These are phyloP conservation scores for Drosophila triauraria DNA, from an alignment of 1,140 invertebrate genomes.

Conservation along the genomic window DNA sequence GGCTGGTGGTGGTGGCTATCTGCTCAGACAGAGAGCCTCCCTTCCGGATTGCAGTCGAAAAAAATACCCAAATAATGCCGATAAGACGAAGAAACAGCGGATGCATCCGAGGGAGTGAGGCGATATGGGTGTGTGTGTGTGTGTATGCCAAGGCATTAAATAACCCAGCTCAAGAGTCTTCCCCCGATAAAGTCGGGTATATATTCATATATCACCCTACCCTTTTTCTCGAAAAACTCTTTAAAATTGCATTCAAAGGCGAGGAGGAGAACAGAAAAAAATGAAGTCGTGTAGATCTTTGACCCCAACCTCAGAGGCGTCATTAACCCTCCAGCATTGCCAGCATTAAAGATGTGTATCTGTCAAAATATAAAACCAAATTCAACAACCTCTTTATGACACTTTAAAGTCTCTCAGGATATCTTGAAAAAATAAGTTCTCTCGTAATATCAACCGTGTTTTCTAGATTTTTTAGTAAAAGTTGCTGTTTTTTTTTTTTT, in stretches of 20 bases:
- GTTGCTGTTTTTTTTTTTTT: too few species aligned
- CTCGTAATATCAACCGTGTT: not conserved
- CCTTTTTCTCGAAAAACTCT: slow-evolving; percentile 25
- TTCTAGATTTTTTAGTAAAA: too few species aligned
- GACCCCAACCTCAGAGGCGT: slow-evolving; percentile 25
- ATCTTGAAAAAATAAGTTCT: too few species aligned
- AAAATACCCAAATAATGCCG: slow-evolving; percentile 19
- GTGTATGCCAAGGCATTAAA: slow-evolving; percentile 28
- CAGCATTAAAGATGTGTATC: slow-evolving; percentile 15
- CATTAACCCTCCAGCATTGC: slow-evolving; percentile 26
- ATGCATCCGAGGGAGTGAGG: slow-evolving; percentile 2
- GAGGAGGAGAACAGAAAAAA: not conserved
- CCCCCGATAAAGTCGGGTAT: slow-evolving; percentile 30
- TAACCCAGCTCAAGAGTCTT: slow-evolving; percentile 28
- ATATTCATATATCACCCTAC: slow-evolving; percentile 9
- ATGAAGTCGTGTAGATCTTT: slow-evolving; percentile 9
- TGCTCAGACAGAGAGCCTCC: not conserved
- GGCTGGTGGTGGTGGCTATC: not conserved
- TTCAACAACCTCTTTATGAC: not conserved
- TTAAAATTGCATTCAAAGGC: slow-evolving; percentile 34
- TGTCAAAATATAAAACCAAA: not conserved
- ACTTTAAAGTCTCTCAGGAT: too few species aligned
- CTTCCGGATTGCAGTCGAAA: slow-evolving; percentile 2
- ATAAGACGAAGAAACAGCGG: slow-evolving; percentile 13
- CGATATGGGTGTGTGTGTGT: slow-evolving; percentile 8